Percentiles rank a stretch among this genome's conserved stretches.
Conservation (phyloP, 2,888 invertebrate species). For the Arge pagana region DNA sequence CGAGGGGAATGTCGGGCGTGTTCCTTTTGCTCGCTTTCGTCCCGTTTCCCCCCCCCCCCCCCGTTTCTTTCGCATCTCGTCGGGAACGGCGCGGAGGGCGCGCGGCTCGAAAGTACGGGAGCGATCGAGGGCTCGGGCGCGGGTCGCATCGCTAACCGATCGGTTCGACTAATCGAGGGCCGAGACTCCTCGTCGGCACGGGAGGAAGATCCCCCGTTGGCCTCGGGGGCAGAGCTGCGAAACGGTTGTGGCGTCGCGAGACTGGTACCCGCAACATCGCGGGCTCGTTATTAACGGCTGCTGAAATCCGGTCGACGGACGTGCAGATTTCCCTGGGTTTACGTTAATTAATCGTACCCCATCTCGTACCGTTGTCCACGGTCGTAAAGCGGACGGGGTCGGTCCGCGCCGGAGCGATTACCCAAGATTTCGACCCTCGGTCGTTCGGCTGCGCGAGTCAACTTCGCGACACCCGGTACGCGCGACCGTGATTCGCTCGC, state of each 20-base stretch:
- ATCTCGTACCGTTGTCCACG: conserved; percentile 10
- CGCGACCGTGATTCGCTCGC: conserved; percentile 17
- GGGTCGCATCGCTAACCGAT: too few species aligned
- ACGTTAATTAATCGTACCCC: conserved; percentile 18
- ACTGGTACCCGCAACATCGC: too few species aligned
- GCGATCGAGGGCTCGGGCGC: too few species aligned
- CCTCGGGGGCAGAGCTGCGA: too few species aligned
- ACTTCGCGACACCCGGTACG: conserved; percentile 18
- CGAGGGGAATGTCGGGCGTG: conserved; percentile 2
- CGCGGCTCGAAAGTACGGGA: background rate
- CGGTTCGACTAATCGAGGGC: too few species aligned
- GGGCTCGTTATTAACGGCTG: conserved; percentile 13
- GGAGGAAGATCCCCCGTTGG: too few species aligned
- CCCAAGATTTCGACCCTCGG: too few species aligned
- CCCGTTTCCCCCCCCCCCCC: background rate
- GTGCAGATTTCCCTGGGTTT: conserved; percentile 16
- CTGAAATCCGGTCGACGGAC: conserved; percentile 12
- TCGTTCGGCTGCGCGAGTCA: too few species aligned
- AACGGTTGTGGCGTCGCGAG: too few species aligned
- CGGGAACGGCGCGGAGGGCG: conserved; percentile 2
- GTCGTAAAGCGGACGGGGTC: too few species aligned
- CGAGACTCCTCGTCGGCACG: too few species aligned
- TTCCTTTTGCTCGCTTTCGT: background rate
- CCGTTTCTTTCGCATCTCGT: background rate
- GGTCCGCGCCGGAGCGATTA: too few species aligned